These are phyloP conservation scores for Eupsittula cactorum DNA, from an alignment of 2,113 vertebrate species.

Conservation along the genomic window DNA sequence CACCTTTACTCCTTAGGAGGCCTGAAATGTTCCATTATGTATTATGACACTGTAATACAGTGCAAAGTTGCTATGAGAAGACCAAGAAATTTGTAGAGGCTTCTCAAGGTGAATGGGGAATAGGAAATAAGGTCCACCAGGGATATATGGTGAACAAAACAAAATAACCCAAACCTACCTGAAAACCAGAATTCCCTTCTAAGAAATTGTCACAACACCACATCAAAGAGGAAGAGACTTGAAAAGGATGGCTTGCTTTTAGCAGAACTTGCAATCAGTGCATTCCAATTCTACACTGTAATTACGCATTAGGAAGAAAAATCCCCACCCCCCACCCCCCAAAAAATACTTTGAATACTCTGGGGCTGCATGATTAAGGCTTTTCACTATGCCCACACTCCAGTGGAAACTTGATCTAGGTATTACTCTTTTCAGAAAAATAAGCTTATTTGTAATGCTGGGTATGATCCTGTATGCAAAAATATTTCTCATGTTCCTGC, in stretches of 20 bases:
- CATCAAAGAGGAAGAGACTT: neutral
- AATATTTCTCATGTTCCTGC: too few species aligned
- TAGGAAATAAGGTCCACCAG: neutral
- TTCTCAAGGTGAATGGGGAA: neutral
- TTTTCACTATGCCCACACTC: neutral
- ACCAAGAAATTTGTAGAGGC: neutral
- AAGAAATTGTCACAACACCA: neutral
- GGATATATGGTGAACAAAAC: neutral
- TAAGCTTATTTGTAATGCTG: neutral
- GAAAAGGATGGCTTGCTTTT: neutral
- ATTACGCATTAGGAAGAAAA: neutral
- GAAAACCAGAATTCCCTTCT: neutral
- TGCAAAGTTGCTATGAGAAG: neutral
- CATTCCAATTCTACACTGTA: neutral
- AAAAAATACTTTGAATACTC: neutral
- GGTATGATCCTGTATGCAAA: neutral
- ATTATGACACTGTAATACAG: neutral
- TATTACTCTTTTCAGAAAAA: neutral
- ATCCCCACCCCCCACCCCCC: too few species aligned
- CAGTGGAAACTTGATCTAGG: neutral
- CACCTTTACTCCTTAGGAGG: neutral
- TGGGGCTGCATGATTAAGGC: rapidly evolving
- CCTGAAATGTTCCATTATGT: neutral
- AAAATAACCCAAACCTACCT: neutral
- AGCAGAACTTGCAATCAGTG: neutral